Evolutionary conservation across 37 sponge, comb jelly and placozoan species (phyloP).

Genomic region (Haliclona indistincta): DNA sequence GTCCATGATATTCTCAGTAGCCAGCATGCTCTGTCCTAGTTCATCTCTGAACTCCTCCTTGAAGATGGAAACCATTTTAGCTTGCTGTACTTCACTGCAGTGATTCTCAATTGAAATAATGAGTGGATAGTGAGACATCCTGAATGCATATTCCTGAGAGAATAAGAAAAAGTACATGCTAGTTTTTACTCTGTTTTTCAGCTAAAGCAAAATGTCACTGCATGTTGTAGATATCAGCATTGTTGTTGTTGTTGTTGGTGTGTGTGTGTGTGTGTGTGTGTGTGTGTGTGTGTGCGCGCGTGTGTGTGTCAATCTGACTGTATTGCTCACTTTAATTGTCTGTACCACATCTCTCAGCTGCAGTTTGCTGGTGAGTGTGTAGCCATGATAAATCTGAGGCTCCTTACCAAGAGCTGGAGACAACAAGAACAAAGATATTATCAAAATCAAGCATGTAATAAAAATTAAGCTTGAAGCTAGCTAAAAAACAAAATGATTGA

Average conservation of each 20-base stretch:
- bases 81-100: constrained; percentile 52
- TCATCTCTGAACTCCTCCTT: constrained; percentile 3
- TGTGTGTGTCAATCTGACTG: background rate
- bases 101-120: constrained; percentile 88
- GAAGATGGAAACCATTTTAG: constrained; percentile 64
- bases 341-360: constrained; percentile 78
- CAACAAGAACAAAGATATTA: too few relatives aligned
- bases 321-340: constrained; percentile 68
- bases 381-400: constrained; percentile 85
- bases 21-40: constrained; percentile 13
- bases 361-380: constrained; percentile 82
- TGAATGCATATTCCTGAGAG: constrained; percentile 76
- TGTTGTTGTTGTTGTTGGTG: too few relatives aligned
- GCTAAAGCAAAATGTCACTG: background rate
- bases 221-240: too few relatives aligned
- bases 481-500: too few relatives aligned
- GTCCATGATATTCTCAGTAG: constrained; percentile 53
- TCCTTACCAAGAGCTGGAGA: constrained; percentile 44
- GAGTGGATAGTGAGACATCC: constrained; percentile 59
- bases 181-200: too few relatives aligned
- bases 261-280: too few relatives aligned
- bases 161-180: too few relatives aligned
- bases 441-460: too few relatives aligned
- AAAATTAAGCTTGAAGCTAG: too few relatives aligned
- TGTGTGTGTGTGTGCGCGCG: background rate